Evolutionary conservation across 2,113 vertebrate genomes (phyloP), one percentile per base, ranked within the genome.

Genomic region (Cacatua alba): DNA sequence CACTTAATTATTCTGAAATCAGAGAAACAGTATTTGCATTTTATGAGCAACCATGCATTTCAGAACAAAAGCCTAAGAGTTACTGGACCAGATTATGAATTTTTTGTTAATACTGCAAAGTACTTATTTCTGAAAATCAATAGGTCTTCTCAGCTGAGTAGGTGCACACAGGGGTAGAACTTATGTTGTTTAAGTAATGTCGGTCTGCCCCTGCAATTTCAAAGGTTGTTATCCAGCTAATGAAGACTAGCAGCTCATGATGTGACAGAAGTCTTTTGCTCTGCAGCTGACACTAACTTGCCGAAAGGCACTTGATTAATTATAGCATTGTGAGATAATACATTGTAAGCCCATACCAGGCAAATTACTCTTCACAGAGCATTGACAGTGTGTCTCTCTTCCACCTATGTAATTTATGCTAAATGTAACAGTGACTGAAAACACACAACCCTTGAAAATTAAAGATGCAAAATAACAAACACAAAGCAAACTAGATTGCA

Each of bases 351-450:
- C 76, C 85, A 55, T 80, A 79, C 17, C 37, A 78, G 49, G 59
- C 37, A 93, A 96, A 96, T 96, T 96, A 92, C 82, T 96, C 93
- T 92, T 96, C 90, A 91, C 0, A 3, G 53, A 88, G 82, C 78
- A 80, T 37, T 92, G 93, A 80, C 92, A 93, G 68, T 7, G 7
- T 64, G 49, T 88, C 67, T 86, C 51, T 81, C 53, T 96, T 92
- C 82, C 79, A 96, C 92, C 93, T 96, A 74, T 88, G 68, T 81
- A 96, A 95, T 96, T 96, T 93, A 92, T 86, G 82, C 20, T 48
- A 90, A 93, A 51, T 83, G 51, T 75, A 92, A 71, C 37, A 94
- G 68, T 71, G 75, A 88, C 33, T 90, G 75, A 85, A 93, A 96
- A 80, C 49, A 77, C 49, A 92, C 29, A 83, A 48, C 7, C 51